phyloP scores from a whole-genome alignment of 2,888 invertebrate species.

The Nasonia oneida region DNA sequence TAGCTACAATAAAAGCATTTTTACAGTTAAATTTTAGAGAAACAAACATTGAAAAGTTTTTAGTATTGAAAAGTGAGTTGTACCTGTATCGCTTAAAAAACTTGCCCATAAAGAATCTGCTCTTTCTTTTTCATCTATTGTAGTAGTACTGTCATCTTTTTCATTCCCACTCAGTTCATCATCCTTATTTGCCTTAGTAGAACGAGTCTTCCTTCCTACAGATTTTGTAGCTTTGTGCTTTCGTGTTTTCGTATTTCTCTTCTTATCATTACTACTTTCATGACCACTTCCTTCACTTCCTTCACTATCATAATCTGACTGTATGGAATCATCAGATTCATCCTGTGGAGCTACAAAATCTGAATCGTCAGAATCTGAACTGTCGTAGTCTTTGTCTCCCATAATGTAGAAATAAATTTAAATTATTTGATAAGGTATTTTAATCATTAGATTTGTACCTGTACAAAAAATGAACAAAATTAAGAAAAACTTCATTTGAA shows the following conservation, averaged over 20 bases:
- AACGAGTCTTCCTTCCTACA: conserved; percentile 50
- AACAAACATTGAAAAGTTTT: background rate
- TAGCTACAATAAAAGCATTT: conserved; percentile 5
- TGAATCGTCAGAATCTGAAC: conserved; percentile 18
- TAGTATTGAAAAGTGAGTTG: background rate
- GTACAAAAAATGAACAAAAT: background rate
- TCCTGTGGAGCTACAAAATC: background rate
- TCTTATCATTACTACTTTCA: background rate
- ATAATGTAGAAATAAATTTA: background rate
- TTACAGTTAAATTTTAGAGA: background rate
- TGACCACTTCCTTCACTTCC: background rate
- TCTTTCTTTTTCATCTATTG: conserved; percentile 83
- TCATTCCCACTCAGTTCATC: conserved; percentile 67
- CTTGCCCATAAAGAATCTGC: conserved; percentile 90
- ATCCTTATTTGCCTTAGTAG: conserved; percentile 61
- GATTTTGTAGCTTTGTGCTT: conserved; percentile 32
- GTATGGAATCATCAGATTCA: conserved; percentile 10
- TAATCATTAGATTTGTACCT: background rate
- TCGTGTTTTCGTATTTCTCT: background rate
- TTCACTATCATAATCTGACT: background rate
- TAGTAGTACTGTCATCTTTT: conserved; percentile 63
- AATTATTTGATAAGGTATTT: background rate
- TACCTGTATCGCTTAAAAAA: conserved; percentile 60
- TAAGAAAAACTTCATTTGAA: background rate
- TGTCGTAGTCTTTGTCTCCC: background rate